Evolutionary conservation across 2,113 vertebrate genomes (phyloP).

Genomic region (Cochlearius cochlearius): DNA sequence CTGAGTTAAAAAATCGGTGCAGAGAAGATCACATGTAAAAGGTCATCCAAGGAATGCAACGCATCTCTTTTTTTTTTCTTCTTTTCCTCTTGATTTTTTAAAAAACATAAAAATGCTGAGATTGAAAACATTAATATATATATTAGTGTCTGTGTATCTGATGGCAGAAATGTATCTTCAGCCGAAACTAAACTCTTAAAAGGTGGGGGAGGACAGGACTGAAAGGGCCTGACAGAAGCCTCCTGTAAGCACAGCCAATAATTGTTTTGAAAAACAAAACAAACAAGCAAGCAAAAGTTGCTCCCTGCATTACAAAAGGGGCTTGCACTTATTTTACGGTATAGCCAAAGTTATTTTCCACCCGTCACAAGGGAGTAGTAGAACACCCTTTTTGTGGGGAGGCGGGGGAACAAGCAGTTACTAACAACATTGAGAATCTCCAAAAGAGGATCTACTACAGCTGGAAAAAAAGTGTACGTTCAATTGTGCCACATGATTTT

Average conservation of each 20-base stretch:
- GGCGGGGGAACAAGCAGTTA: not conserved
- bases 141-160: not conserved
- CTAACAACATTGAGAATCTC: not conserved
- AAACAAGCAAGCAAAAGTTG: not conserved
- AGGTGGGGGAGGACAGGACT: not conserved
- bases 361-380: not conserved
- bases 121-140: not conserved
- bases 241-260: not conserved
- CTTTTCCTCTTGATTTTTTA: not conserved
- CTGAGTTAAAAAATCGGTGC: not conserved
- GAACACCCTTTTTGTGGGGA: not conserved
- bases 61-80: not conserved
- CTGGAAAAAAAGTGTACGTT: not conserved
- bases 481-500: not conserved
- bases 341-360: not conserved
- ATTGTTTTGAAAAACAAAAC: not conserved
- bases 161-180: not conserved
- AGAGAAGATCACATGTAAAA: not conserved
- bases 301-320: rapidly evolving
- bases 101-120: not conserved
- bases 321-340: not conserved
- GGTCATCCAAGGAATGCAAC: not conserved
- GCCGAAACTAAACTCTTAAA: not conserved
- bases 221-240: not conserved
- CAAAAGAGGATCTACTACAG: not conserved